Base-by-base conservation (phyloP, 2,113 vertebrate species). In the Dipodomys spectabilis region DNA sequence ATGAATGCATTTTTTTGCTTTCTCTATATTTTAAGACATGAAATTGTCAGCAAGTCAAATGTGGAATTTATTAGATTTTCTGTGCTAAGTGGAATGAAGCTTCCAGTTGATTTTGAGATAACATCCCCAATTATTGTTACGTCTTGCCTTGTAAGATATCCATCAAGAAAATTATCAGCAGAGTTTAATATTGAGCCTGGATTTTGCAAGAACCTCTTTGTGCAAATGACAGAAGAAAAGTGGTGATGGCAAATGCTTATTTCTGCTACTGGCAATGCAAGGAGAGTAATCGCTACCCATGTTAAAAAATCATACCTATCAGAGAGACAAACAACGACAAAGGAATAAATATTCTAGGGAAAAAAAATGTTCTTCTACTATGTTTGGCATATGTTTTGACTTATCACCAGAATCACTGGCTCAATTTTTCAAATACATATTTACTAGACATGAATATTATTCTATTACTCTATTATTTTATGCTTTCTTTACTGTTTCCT, bases 31-130 rank as follows among this genome's bases (percentile, higher is more conserved):
- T 19, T 49, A 79, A 92, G 74, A 93, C 60, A 90, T 6, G 87
- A 88, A 86, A 81, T 0, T 62, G 39, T 90, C 80, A 91, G 28
- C 82, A 88, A 92, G 68, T 86, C 53, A 91, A 90, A 93, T 60
- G 22, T 86, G n/a, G 39, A 74, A 73, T 69, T 95, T 85, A 79
- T 84, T 80, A 65, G 69, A 81, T 73, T 89, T 32, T 79, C 39
- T 75, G 22, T 73, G 64, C 69, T 89, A 86, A 91, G 86, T 1
- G 18, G 49, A 85, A 87, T 10, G 32, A 91, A 79, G 60, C 22
- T 69, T 81, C 62, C 39, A 67, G 77, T 13, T 60, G 82, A 71
- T 45, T 74, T 0, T 60, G 82, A 90, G 75, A 30, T 39, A 65
- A 64, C 64, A 12, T 69, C 19, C 60, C 74, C 60, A 67, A 73